Evolutionary conservation across 2,797 vertebrate genomes (phyloP).

Genomic region (Oreochromis mossambicus): DNA sequence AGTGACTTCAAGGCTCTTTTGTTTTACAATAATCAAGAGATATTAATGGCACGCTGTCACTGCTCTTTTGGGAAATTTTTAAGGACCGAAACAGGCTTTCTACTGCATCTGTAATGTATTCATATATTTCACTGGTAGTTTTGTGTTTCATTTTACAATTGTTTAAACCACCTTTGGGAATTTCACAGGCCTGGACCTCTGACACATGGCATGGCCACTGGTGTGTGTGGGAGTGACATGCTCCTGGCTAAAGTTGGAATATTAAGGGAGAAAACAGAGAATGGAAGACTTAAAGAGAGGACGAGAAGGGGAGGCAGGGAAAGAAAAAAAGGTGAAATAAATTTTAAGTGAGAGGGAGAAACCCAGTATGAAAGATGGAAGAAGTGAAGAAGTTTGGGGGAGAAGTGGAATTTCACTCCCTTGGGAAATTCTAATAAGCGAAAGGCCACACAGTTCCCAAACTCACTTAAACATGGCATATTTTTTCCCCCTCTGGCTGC

Average conservation of each 20-base stretch:
- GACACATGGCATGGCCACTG: constrained; percentile 20
- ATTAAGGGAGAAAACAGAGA: neutral
- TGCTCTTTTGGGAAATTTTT: neutral
- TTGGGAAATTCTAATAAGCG: constrained; percentile 47
- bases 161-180: constrained; percentile 17
- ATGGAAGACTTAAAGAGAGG: neutral
- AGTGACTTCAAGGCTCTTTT: neutral
- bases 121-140: constrained; percentile 14
- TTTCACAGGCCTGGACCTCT: constrained; percentile 21
- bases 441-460: constrained; percentile 70
- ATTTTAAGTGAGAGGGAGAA: neutral
- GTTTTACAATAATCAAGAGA: neutral
- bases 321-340: neutral
- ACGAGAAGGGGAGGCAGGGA: neutral
- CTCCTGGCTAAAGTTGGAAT: neutral
- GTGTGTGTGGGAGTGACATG: constrained; percentile 32
- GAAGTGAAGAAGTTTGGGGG: constrained; percentile 4
- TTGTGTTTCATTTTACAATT: constrained; percentile 17
- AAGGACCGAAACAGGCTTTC: neutral
- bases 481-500: constrained; percentile 46
- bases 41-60: neutral
- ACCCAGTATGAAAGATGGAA: constrained; percentile 2
- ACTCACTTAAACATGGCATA: constrained; percentile 15
- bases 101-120: neutral
- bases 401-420: constrained; percentile 37